These are phyloP conservation scores for Narcine bancroftii DNA, from an alignment of 2,113 vertebrate genomes.

Conservation along the genomic window DNA sequence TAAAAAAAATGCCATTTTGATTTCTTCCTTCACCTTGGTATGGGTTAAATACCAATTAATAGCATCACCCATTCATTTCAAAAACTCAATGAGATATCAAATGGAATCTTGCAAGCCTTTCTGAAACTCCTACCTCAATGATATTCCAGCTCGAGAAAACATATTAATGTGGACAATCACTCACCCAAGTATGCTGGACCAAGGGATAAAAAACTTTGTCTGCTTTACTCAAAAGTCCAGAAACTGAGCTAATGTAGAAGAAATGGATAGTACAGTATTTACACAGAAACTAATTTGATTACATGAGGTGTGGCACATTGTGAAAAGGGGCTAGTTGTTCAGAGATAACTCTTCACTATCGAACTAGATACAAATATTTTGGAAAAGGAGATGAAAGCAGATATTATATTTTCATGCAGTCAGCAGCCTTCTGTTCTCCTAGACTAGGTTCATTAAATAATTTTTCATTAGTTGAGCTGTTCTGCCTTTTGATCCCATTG, in stretches of 20 bases:
- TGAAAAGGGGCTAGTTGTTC: background rate
- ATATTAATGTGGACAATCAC: background rate
- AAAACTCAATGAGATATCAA: background rate
- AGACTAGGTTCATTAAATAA: background rate
- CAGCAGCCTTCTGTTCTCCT: no score
- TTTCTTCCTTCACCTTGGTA: no score
- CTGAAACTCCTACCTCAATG: background rate
- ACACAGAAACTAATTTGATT: no score
- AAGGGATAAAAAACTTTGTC: background rate
- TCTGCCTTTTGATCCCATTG: background rate
- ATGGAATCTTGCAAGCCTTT: background rate
- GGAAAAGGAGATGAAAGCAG: background rate
- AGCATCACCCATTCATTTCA: background rate
- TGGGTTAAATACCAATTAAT: background rate
- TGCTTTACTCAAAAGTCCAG: background rate
- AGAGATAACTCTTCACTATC: background rate
- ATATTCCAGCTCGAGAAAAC: background rate
- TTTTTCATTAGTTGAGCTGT: background rate
- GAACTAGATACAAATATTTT: background rate
- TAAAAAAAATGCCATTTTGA: background rate
- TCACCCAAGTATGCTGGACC: background rate
- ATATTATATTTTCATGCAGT: background rate
- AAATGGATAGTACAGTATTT: no score
- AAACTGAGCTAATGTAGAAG: no score
- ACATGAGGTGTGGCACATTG: background rate